Base-by-base conservation (phyloP, 2,888 invertebrate species). In the Chloroclystis v-ata region DNA sequence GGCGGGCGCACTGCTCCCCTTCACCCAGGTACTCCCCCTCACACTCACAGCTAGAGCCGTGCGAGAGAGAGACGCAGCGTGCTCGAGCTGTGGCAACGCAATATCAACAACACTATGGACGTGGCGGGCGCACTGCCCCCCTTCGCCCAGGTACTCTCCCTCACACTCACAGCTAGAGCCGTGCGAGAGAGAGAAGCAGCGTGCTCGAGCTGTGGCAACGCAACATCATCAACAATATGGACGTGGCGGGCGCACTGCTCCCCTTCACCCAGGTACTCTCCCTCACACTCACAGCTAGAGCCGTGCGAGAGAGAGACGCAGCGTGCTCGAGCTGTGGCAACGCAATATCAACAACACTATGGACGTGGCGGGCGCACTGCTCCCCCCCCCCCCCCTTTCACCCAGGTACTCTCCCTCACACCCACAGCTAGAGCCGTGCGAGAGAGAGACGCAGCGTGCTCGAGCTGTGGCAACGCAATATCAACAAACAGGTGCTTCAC, bases 31-130 rank as follows among this genome's bases (percentile, higher is more conserved):
- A 4, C 2, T 5, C 20, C 5, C 20, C 20, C 5, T 20, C 5
- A 20, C 5, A n/a, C n/a, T n/a, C n/a, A n/a, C n/a, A n/a, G n/a
- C n/a, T n/a, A n/a, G n/a, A n/a, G n/a, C n/a, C n/a, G n/a, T n/a
- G n/a, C n/a, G n/a, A n/a, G n/a, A n/a, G n/a, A n/a, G n/a, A n/a
- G 89, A 81, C 84, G 88, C 62, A 88, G 89, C 73, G 86, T 89
- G 86, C 87, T 89, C 28, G 88, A 89, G 70, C 71, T 89, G 52
- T 89, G 89, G 89, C 89, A 89, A 80, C 72, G 87, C 40, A 89
- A 88, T 72, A 85, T 88, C 61, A 89, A 89, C 71, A 87, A 89
- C 69, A 89, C 89, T 25, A 85, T 89, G 86, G 88, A 89, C 72
- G 87, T 86, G 11, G 88, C 89, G 41, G 86, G 86, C 30, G 86